Conservation (phyloP, 2,888 invertebrate species). For the Drosophila cyrtoloma region DNA sequence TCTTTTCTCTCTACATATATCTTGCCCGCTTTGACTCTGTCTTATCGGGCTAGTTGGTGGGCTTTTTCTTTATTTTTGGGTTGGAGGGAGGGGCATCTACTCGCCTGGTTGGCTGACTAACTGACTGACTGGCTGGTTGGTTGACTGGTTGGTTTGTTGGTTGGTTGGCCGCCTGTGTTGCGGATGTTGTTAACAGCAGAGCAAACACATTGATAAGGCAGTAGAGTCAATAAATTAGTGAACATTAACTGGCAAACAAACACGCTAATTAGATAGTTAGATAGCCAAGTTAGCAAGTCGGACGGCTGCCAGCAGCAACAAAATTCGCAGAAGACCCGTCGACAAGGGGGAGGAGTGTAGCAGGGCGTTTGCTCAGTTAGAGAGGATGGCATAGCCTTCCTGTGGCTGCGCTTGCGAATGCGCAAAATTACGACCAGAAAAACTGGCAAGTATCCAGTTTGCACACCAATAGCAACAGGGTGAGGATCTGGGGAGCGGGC, state of each 20-base stretch:
- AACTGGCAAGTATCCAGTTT: constrained; percentile 72
- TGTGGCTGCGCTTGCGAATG: constrained; percentile 24
- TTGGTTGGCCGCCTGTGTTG: constrained; percentile 37
- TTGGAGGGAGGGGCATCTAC: constrained; percentile 3
- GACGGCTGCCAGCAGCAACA: constrained; percentile 19
- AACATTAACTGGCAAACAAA: constrained; percentile 71
- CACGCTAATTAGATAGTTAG: constrained; percentile 68
- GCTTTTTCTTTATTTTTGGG: constrained; percentile 5
- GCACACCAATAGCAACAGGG: not conserved
- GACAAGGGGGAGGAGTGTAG: not conserved
- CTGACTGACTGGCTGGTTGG: not conserved
- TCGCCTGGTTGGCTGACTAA: constrained; percentile 6
- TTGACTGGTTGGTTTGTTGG: not conserved
- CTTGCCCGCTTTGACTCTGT: not conserved
- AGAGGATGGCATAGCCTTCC: constrained; percentile 29
- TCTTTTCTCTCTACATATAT: not conserved
- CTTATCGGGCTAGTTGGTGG: not conserved
- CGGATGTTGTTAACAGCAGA: constrained; percentile 71
- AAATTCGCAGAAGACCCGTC: constrained; percentile 51
- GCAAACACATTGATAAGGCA: constrained; percentile 67
- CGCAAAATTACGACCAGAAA: constrained; percentile 67
- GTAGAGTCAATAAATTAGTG: constrained; percentile 54
- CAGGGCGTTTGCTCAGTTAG: not conserved
- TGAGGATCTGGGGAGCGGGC: not conserved
- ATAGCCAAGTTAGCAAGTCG: constrained; percentile 41